Conservation (phyloP, 1,140 invertebrate genomes). For the Hycleus phaleratus region DNA sequence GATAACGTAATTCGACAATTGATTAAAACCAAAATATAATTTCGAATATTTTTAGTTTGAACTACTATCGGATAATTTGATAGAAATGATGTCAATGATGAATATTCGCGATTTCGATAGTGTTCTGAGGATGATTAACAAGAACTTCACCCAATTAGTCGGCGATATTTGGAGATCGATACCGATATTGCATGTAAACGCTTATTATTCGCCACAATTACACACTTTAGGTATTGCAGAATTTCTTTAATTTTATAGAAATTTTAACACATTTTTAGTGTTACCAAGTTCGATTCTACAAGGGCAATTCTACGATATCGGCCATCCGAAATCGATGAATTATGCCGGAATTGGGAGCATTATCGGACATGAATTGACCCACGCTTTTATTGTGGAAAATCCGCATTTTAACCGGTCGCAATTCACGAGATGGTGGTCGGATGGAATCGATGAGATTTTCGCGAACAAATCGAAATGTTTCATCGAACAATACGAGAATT, state of each 20-base stretch:
- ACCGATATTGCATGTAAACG: constrained; percentile 14
- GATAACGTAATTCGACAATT: not conserved
- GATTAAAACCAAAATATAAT: not conserved
- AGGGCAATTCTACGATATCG: constrained; percentile 77
- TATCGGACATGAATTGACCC: constrained; percentile 63
- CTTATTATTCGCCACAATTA: constrained; percentile 11
- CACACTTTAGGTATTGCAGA: constrained; percentile 16
- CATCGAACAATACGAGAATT: constrained; percentile 23
- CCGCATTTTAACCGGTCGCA: not conserved
- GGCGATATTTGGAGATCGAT: not conserved
- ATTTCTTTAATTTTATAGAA: not conserved
- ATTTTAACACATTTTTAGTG: constrained; percentile 44
- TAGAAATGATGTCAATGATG: constrained; percentile 4
- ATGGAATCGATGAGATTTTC: not conserved
- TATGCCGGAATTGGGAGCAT: constrained; percentile 61
- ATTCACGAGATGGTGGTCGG: constrained; percentile 1
- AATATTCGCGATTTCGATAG: not conserved
- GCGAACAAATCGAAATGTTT: constrained; percentile 16
- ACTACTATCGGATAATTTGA: constrained; percentile 7
- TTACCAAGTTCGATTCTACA: constrained; percentile 88
- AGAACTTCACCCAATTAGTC: not conserved
- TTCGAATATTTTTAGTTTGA: constrained; percentile 8
- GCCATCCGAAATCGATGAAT: constrained; percentile 82
- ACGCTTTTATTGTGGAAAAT: constrained; percentile 53
- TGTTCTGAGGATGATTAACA: not conserved